Evolutionary conservation across 2,888 invertebrate genomes (phyloP).

Genomic region (Hypselothyrea guttata): DNA sequence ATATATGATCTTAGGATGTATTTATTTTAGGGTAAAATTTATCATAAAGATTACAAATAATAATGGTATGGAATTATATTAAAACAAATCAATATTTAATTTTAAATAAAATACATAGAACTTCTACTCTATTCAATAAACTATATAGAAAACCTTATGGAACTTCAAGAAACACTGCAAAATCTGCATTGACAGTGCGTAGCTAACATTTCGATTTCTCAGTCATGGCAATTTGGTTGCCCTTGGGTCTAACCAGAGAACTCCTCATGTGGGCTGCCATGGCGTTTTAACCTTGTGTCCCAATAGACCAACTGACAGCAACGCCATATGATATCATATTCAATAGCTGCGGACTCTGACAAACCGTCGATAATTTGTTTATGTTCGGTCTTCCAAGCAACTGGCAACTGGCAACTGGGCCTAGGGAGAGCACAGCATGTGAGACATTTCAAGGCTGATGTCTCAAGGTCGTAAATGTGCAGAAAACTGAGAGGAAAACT

Average conservation of each 20-base stretch:
- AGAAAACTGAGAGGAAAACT: constrained; percentile 23
- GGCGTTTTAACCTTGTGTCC: constrained; percentile 44
- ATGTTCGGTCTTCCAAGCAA: constrained; percentile 56
- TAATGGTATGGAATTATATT: too few species aligned
- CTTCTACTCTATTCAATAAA: too few species aligned
- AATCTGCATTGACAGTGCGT: constrained; percentile 26
- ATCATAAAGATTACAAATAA: too few species aligned
- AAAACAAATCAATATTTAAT: too few species aligned
- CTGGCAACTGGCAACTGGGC: constrained; percentile 16
- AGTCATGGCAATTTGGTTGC: constrained; percentile 5
- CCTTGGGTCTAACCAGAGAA: constrained; percentile 46
- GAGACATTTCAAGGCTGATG: constrained; percentile 44
- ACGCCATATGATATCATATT: constrained; percentile 59
- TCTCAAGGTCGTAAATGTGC: constrained; percentile 63
- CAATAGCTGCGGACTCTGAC: constrained; percentile 6
- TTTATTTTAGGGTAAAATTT: too few species aligned
- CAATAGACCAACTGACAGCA: constrained; percentile 33
- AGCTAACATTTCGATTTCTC: constrained; percentile 37
- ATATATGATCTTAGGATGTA: too few species aligned
- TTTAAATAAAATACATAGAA: too few species aligned
- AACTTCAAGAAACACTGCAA: too few species aligned
- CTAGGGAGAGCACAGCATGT: constrained; percentile 37
- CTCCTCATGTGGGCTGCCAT: constrained; percentile 24
- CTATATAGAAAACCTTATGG: too few species aligned
- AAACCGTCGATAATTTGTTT: constrained; percentile 70